Evolutionary conservation across 92 coral and sea anemone species (phyloP).

Genomic region (Zoanthus sociatus): DNA sequence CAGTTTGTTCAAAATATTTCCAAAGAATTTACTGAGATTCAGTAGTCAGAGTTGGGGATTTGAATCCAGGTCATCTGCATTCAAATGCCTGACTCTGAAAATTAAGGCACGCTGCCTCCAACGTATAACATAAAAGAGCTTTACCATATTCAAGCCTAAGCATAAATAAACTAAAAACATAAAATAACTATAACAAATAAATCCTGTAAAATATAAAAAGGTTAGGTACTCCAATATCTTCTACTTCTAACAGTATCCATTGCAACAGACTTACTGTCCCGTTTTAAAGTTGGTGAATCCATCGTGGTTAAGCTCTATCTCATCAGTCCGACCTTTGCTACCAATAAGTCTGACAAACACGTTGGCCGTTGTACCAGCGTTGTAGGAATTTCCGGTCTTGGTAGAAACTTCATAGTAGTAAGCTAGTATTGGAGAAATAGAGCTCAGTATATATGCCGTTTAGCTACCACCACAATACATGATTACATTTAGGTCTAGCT

Average conservation of each 20-base stretch:
- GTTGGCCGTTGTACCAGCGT: conserved; percentile 85
- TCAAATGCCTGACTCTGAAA: no score
- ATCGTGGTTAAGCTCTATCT: conserved; percentile 65
- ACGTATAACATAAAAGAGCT: no score
- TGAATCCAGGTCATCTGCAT: no score
- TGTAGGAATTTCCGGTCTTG: conserved; percentile 80
- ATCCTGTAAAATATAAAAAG: background rate
- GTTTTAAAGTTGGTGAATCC: conserved; percentile 80
- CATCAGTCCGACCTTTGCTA: conserved; percentile 78
- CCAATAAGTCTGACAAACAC: conserved; percentile 85
- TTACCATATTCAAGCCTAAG: no score
- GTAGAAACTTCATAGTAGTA: conserved; percentile 79
- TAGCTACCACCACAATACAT: background rate
- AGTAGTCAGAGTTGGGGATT: no score
- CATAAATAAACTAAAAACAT: no score
- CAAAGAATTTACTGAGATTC: background rate
- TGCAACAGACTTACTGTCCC: conserved; percentile 50
- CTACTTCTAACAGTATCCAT: background rate
- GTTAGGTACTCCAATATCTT: background rate
- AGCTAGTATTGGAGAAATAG: conserved; percentile 38
- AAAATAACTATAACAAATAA: no score
- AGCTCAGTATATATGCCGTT: background rate
- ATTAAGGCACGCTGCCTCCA: no score
- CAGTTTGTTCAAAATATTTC: background rate
- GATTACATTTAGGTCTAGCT: background rate